Percentiles rank a stretch among this genome's conserved stretches.
Conservation (phyloP, 1,140 invertebrate genomes). For the Lasioglossum baleicum region DNA sequence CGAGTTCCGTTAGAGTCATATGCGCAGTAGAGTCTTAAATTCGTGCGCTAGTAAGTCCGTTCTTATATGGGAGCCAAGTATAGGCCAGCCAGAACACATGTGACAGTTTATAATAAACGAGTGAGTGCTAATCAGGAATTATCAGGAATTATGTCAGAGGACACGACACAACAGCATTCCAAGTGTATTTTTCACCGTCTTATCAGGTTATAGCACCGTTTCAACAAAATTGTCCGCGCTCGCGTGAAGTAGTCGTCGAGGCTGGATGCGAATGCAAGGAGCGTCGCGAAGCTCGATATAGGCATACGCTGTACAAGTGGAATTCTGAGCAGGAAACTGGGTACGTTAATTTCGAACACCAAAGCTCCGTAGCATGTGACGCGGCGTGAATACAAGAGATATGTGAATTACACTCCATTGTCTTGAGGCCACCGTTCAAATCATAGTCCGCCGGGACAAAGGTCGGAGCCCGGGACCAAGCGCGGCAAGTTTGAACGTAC, state of each 20-base stretch:
- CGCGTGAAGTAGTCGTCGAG: conserved; percentile 3
- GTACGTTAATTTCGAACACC: conserved; percentile 42
- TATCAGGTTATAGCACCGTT: background rate
- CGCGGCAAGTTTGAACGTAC: conserved; percentile 3
- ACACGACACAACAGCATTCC: too few relatives aligned
- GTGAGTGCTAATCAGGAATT: too few relatives aligned
- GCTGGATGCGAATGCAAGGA: background rate
- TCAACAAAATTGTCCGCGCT: conserved; percentile 17
- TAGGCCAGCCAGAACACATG: too few relatives aligned
- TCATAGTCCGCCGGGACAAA: conserved; percentile 17
- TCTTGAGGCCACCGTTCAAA: conserved; percentile 37
- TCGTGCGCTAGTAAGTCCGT: too few relatives aligned
- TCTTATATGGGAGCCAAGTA: too few relatives aligned
- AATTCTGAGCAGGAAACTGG: conserved; percentile 42
- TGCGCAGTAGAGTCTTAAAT: too few relatives aligned
- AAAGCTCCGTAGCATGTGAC: conserved; percentile 36
- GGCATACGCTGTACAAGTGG: conserved; percentile 37
- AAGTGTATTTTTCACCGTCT: too few relatives aligned
- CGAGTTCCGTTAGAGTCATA: too few relatives aligned
- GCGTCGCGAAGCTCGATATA: background rate
- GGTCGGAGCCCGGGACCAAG: background rate
- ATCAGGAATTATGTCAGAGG: too few relatives aligned
- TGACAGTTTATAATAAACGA: too few relatives aligned
- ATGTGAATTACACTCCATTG: conserved; percentile 48
- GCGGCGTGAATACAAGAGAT: conserved; percentile 45